Conservation (phyloP, 2,888 invertebrate species). For the Phrixothrix hirtus region DNA sequence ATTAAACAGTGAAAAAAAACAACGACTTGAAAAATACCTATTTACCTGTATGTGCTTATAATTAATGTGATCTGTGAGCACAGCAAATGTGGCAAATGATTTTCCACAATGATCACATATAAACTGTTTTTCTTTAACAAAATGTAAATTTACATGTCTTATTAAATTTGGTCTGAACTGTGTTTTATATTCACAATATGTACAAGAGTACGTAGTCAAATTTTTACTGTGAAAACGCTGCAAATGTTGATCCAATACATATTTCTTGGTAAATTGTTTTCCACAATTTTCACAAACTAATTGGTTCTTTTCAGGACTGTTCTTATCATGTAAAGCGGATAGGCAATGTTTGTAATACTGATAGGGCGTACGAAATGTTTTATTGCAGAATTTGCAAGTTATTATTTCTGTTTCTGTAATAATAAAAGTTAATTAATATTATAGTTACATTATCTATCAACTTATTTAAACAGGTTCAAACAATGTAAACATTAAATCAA, state of each 20-base stretch:
- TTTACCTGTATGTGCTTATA: slow-evolving; percentile 47
- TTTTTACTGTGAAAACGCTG: slow-evolving; percentile 46
- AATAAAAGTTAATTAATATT: not conserved
- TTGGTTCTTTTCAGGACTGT: slow-evolving; percentile 38
- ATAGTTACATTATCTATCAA: too few relatives aligned
- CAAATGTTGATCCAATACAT: slow-evolving; percentile 47
- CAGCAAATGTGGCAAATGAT: slow-evolving; percentile 48
- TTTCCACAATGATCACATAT: slow-evolving; percentile 53
- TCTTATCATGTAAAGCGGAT: slow-evolving; percentile 38
- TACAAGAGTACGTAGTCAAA: slow-evolving; percentile 43
- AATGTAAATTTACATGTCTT: slow-evolving; percentile 48
- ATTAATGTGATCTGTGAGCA: slow-evolving; percentile 50
- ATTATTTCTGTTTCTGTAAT: slow-evolving; percentile 32
- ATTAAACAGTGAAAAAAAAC: not conserved
- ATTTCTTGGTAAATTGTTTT: slow-evolving; percentile 47
- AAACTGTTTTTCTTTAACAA: slow-evolving; percentile 44
- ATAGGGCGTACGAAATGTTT: slow-evolving; percentile 35
- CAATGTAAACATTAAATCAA: too few relatives aligned
- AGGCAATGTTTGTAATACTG: slow-evolving; percentile 39
- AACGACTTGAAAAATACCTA: too few relatives aligned
- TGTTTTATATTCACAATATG: slow-evolving; percentile 48
- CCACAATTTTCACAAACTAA: slow-evolving; percentile 47
- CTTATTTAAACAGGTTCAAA: too few relatives aligned
- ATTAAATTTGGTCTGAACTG: slow-evolving; percentile 47
- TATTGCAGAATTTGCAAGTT: slow-evolving; percentile 40